Conservation (phyloP, 2,113 vertebrate species). For the Aepyceros melampus region DNA sequence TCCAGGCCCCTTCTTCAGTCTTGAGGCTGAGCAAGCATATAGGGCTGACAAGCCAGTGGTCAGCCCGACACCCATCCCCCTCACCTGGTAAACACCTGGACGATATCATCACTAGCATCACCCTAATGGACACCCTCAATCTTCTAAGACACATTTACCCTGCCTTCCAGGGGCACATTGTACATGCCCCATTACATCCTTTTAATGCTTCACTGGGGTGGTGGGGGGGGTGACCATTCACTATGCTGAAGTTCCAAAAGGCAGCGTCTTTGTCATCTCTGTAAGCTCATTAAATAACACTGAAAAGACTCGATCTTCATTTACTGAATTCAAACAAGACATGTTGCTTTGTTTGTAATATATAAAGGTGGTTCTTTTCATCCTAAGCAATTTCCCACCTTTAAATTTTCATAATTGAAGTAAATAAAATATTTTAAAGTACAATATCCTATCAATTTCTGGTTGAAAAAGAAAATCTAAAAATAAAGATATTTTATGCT, state of each 20-base stretch:
- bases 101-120: background rate
- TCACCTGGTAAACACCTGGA: background rate
- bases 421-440: background rate
- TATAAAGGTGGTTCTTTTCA: background rate
- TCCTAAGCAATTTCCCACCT: background rate
- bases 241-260: background rate
- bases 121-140: background rate
- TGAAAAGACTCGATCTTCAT: background rate
- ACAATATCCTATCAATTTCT: background rate
- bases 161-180: background rate
- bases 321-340: background rate
- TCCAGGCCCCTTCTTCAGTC: background rate
- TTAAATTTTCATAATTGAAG: background rate
- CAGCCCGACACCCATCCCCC: background rate
- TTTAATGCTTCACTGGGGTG: background rate
- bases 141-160: background rate
- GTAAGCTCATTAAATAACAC: background rate
- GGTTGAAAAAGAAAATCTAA: background rate
- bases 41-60: background rate
- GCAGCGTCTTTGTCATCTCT: background rate
- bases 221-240: rapidly evolving
- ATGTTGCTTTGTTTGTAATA: background rate
- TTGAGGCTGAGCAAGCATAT: background rate
- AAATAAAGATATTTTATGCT: background rate
- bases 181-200: too few species aligned